These are phyloP conservation scores for Rhorus exstirpatorius DNA, from an alignment of 2,888 invertebrate species.

Conservation along the genomic window DNA sequence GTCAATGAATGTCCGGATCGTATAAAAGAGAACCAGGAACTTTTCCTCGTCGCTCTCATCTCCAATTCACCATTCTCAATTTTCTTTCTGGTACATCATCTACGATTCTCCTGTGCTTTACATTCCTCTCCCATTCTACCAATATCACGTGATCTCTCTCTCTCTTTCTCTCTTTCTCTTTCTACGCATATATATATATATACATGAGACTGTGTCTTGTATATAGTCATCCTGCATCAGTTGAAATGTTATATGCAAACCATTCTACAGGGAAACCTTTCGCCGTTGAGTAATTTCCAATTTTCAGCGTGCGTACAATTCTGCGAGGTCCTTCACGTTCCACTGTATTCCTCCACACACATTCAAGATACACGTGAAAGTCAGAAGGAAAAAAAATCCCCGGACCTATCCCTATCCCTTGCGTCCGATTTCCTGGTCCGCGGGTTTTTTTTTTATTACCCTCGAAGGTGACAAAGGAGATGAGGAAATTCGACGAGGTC, in stretches of 20 bases:
- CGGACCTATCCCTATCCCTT: neutral
- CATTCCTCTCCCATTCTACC: constrained; percentile 11
- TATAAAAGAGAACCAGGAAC: constrained; percentile 43
- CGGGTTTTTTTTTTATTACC: no score
- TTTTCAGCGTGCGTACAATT: constrained; percentile 67
- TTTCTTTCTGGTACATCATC: constrained; percentile 45
- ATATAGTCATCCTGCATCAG: constrained; percentile 11
- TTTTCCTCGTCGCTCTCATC: constrained; percentile 48
- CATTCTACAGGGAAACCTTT: constrained; percentile 15
- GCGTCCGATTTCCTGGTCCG: constrained; percentile 42
- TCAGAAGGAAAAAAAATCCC: constrained; percentile 13
- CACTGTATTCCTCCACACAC: constrained; percentile 2
- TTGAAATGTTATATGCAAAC: constrained; percentile 11
- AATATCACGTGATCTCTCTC: neutral
- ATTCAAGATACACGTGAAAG: constrained; percentile 25
- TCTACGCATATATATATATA: neutral
- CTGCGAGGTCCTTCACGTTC: constrained; percentile 59
- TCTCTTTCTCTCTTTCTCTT: neutral
- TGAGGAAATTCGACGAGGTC: neutral
- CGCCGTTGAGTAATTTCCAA: constrained; percentile 64
- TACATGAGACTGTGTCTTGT: neutral
- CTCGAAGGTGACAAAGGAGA: no score
- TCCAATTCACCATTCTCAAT: constrained; percentile 63
- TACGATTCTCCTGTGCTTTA: neutral
- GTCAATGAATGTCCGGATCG: constrained; percentile 44